Evolutionary conservation across 2,888 invertebrate genomes (phyloP), one percentile per base, ranked within the genome.

Genomic region (Volucella inflata): DNA sequence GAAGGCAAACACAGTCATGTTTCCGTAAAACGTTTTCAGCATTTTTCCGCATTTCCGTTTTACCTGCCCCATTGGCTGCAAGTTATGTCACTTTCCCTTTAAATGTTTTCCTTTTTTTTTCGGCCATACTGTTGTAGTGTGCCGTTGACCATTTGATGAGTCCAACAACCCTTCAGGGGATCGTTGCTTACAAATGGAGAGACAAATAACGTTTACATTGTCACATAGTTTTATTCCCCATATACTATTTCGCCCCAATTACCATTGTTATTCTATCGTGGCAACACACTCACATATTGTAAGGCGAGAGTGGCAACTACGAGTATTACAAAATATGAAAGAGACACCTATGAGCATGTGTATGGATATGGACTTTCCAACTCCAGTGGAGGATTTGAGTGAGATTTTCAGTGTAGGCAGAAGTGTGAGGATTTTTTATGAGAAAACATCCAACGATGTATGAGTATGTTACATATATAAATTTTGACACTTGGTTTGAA

Each of bases 91-190:
- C 21, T 4, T 21, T 21, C 44, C 59, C 67, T 51, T 51, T 36
- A 67, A 30, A 55, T 9, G n/a, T 14, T 14, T 17, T 17, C 38
- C 16, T 62, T 14, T 12, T 16, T 36, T 10, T 21, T 51, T 50
- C n/a, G n/a, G 3, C 21, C 50, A 42, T 50, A 48, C 59, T 42
- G 12, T 59, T 16, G 57, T 38, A 21, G 55, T 65, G 51, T 71
- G 75, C 30, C 70, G 70, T 81, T 76, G 81, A 81, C 75, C 70
- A 76, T 81, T 81, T 81, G 75, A 81, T 81, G 75, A 57, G 81
- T 76, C 70, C 57, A 81, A 76, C 51, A 81, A 74, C 81, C 75
- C 76, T 75, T 70, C 40, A 51, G 70, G 65, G 59, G 30, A 64
- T 64, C 51, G 70, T 71, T 53, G 11, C 50, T 57, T 51, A 42